These are phyloP conservation scores for Brachypalpus laphriformis DNA, from an alignment of 2,888 invertebrate species.

Conservation along the genomic window DNA sequence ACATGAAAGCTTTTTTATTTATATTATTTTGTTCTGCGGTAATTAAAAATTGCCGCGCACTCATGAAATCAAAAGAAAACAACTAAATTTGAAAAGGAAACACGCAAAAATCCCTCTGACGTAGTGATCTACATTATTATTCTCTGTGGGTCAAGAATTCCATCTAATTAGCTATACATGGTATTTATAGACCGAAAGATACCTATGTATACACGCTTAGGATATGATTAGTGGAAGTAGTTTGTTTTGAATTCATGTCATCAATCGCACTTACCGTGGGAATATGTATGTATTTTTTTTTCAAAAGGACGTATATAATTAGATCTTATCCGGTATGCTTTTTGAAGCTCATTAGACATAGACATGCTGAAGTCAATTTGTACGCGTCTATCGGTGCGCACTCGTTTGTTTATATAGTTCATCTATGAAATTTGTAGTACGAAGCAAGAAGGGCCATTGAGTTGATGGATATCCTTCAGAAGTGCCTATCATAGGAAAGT, in stretches of 20 bases:
- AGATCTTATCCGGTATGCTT: constrained; percentile 24
- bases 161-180: constrained; percentile 28
- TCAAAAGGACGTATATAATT: constrained; percentile 24
- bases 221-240: constrained; percentile 17
- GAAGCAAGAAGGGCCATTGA: neutral
- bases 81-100: constrained; percentile 28
- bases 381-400: constrained; percentile 4
- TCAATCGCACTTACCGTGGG: constrained; percentile 37
- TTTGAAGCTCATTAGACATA: constrained; percentile 19
- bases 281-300: neutral
- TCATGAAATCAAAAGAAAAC: constrained; percentile 4
- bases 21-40: neutral
- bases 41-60: constrained; percentile 10
- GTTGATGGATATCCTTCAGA: constrained; percentile 13
- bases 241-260: constrained; percentile 30
- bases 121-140: constrained; percentile 13
- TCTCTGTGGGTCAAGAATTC: constrained; percentile 32
- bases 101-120: constrained; percentile 25
- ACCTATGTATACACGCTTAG: neutral
- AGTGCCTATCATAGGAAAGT: neutral
- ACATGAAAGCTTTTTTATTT: constrained; percentile 23
- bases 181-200: constrained; percentile 32
- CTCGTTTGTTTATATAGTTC: neutral
- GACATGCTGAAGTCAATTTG: constrained; percentile 24
- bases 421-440: neutral